Base-by-base conservation (phyloP, 2,888 invertebrate genomes). In the Amphimallon solstitiale region DNA sequence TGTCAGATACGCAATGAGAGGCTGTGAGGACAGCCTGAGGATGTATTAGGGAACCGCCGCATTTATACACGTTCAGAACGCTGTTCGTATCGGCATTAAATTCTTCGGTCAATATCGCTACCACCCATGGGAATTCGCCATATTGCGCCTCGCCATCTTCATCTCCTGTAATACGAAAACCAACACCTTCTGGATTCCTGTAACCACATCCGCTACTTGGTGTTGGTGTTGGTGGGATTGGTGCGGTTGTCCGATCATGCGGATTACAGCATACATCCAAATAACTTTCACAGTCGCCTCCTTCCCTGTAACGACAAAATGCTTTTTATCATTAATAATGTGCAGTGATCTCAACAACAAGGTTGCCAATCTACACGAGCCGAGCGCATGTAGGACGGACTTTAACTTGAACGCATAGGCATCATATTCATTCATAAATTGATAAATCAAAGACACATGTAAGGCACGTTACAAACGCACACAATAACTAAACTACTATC, bases 21-120 rank as follows among this genome's bases (percentile, higher is more conserved):
- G 92, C 92, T 0, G 94, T 95, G 1, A 95, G 77, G 0, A 93
- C 91, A 2, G 91, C 92, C 59, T 84, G 84, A 0, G 88, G 89
- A 69, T 92, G 90, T 70, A 95, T 92, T 5, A 95, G 82, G 0
- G 93, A 89, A 0, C 93, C 94, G 0, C 94, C 94, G 43, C 93
- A 94, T 14, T 91, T 86, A 80, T 92, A 0, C 10, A 45, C 12
- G 12, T 19, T 45, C 45, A 45, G 12, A 1, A 2, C 0, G 80
- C 81, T 38, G 80, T 80, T 7, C 85, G 83, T 67, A 92, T 80
- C 21, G 93, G 83, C 0, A 92, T 92, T 0, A 90, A 4, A 23
- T 23, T 23, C 23, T 23, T 88, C 90, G 92, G 91, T 93, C 93
- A 94, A 0, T 93, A 92, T 77, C 92, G 92, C 80, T 94, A 93